A percentile compares a stretch with the other conserved stretches of the same genome.
These are phyloP conservation scores for Leptarthrus brevirostris DNA, from an alignment of 2,888 invertebrate genomes.

Conservation along the genomic window DNA sequence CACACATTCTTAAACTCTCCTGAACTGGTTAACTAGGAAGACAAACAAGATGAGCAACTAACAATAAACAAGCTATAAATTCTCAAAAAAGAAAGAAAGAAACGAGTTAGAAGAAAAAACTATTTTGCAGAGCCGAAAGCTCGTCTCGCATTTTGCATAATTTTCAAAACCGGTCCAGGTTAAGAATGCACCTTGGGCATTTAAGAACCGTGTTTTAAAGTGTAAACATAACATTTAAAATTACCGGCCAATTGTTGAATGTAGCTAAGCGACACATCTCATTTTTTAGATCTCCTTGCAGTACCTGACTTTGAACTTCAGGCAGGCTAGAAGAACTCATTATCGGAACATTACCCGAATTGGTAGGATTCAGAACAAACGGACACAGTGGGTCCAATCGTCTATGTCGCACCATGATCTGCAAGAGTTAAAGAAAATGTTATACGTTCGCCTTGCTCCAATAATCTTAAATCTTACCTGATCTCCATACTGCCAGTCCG, in stretches of 20 bases:
- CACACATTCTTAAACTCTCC: no score
- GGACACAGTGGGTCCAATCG: conserved; percentile 76
- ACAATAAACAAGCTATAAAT: no score
- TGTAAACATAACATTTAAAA: conserved; percentile 59
- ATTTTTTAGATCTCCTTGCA: conserved; percentile 71
- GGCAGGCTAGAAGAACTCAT: not conserved
- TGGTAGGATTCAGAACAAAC: conserved; percentile 75
- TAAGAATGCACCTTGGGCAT: not conserved
- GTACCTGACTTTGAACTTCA: conserved; percentile 61
- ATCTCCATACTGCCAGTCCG: conserved; percentile 82
- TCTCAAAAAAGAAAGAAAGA: no score
- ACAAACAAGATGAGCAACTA: no score
- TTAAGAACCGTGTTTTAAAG: not conserved
- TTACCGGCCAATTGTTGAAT: conserved; percentile 81
- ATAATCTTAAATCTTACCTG: conserved; percentile 64
- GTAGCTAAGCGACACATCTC: conserved; percentile 76
- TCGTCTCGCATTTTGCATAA: no score
- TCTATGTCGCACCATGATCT: conserved; percentile 72
- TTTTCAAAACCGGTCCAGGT: not conserved
- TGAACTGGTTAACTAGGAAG: no score
- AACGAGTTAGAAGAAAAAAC: no score
- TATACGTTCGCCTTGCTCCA: not conserved
- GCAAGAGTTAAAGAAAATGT: not conserved
- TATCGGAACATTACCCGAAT: conserved; percentile 77
- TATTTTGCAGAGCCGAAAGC: no score